phyloP scores from a whole-genome alignment of 2,113 vertebrate genomes.

The Corythornis vintsioides region DNA sequence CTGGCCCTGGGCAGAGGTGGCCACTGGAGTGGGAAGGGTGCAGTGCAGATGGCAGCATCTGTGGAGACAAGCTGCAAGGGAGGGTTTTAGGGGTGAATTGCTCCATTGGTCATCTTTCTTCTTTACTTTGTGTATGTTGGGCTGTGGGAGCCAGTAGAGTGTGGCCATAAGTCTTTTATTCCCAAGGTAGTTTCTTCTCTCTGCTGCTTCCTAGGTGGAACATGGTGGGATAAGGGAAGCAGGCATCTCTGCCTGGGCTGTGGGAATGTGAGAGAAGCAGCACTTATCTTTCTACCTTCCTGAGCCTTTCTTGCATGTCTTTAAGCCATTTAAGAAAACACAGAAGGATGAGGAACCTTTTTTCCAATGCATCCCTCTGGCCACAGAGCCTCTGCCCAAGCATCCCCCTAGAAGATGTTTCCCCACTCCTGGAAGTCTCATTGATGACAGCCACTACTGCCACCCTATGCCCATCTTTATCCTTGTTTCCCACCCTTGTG shows the following conservation, averaged over 20 bases:
- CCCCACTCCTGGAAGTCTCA: neutral
- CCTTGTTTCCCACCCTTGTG: neutral
- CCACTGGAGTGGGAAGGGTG: accelerated
- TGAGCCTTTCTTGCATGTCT: neutral
- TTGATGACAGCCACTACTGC: neutral
- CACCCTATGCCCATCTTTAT: neutral
- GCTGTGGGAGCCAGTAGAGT: neutral
- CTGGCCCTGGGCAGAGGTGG: accelerated
- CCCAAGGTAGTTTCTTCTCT: neutral
- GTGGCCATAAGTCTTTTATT: neutral
- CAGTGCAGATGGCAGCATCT: neutral
- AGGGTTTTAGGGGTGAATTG: neutral
- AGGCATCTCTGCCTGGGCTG: neutral
- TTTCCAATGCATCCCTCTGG: neutral
- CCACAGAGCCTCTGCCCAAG: neutral
- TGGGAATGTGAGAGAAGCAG: neutral
- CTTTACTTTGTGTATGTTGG: neutral
- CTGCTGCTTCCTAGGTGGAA: neutral
- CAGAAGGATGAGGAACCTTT: neutral
- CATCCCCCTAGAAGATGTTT: neutral
- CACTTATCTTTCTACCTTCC: neutral
- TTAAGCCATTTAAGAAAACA: neutral
- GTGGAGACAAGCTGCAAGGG: neutral
- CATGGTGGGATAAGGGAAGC: neutral
- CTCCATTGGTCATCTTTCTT: neutral